Conservation (phyloP, 2,888 invertebrate genomes). For the Metallyticus violacea region DNA sequence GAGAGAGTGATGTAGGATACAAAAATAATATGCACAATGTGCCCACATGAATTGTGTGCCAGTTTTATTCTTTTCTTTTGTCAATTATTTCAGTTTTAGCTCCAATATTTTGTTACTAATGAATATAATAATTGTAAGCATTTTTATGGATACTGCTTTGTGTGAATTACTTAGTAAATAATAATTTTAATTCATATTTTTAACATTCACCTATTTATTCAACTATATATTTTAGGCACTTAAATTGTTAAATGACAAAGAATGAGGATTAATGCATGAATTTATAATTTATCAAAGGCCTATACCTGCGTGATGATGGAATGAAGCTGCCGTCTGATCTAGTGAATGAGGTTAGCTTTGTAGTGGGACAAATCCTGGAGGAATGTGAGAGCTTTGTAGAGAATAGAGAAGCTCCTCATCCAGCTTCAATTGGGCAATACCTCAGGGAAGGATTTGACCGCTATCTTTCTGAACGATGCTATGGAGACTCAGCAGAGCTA, state of each 20-base stretch:
- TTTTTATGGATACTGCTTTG: too few relatives aligned
- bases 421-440: constrained; percentile 45
- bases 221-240: too few relatives aligned
- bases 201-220: too few relatives aligned
- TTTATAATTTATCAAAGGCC: constrained; percentile 29
- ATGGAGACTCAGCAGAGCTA: constrained; percentile 41
- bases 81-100: too few relatives aligned
- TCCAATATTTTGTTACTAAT: too few relatives aligned
- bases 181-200: not conserved
- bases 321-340: constrained; percentile 43
- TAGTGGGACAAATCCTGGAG: constrained; percentile 47
- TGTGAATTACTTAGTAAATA: too few relatives aligned
- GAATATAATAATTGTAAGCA: too few relatives aligned
- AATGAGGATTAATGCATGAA: not conserved
- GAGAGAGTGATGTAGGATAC: too few relatives aligned
- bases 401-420: constrained; percentile 37
- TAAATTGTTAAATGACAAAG: too few relatives aligned
- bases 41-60: too few relatives aligned
- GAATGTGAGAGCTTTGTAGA: constrained; percentile 38
- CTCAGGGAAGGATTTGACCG: constrained; percentile 47
- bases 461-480: constrained; percentile 42
- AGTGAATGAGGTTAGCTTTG: constrained; percentile 41
- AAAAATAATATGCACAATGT: too few relatives aligned
- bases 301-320: constrained; percentile 43
- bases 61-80: too few relatives aligned